A percentile compares a stretch with the other conserved stretches of the same genome.
These are phyloP conservation scores for Caenorhabditis zanzibari DNA, from an alignment of 2,888 invertebrate genomes.

Conservation along the genomic window DNA sequence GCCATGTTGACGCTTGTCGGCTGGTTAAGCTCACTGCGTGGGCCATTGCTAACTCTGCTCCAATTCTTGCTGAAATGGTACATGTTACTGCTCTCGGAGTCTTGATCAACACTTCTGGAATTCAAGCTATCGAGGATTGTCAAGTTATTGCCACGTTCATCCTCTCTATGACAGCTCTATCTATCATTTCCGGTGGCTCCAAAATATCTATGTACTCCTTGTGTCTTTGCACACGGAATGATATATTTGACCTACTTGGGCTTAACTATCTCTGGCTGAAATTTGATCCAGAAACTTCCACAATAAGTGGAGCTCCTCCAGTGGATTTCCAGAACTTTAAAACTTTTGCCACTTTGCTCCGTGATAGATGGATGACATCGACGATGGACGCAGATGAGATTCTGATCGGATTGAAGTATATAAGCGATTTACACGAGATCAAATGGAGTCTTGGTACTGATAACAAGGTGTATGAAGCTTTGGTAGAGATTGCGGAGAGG, in stretches of 20 bases:
- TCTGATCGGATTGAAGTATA: constrained; percentile 70
- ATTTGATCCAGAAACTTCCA: constrained; percentile 60
- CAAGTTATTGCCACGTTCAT: constrained; percentile 67
- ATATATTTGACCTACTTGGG: constrained; percentile 32
- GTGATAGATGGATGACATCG: constrained; percentile 66
- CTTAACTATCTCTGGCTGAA: constrained; percentile 66
- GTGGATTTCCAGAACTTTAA: constrained; percentile 61
- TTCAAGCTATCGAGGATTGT: constrained; percentile 38
- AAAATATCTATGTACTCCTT: constrained; percentile 55
- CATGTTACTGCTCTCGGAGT: constrained; percentile 56
- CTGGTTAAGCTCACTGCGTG: constrained; percentile 46
- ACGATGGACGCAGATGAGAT: constrained; percentile 70
- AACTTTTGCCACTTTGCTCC: constrained; percentile 58
- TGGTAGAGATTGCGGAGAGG: constrained; percentile 50
- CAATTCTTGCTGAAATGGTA: constrained; percentile 25
- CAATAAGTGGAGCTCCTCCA: constrained; percentile 28
- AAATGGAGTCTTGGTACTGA: constrained; percentile 57
- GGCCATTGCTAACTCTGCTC: constrained; percentile 43
- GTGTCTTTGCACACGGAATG: constrained; percentile 53
- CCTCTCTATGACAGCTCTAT: constrained; percentile 37
- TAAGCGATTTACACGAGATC: constrained; percentile 66
- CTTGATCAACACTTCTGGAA: constrained; percentile 50
- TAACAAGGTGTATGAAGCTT: constrained; percentile 49
- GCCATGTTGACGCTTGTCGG: constrained; percentile 21
- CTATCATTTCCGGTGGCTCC: constrained; percentile 43